These are phyloP conservation scores for Lithobates pipiens DNA, from an alignment of 2,797 vertebrate species.

Conservation along the genomic window DNA sequence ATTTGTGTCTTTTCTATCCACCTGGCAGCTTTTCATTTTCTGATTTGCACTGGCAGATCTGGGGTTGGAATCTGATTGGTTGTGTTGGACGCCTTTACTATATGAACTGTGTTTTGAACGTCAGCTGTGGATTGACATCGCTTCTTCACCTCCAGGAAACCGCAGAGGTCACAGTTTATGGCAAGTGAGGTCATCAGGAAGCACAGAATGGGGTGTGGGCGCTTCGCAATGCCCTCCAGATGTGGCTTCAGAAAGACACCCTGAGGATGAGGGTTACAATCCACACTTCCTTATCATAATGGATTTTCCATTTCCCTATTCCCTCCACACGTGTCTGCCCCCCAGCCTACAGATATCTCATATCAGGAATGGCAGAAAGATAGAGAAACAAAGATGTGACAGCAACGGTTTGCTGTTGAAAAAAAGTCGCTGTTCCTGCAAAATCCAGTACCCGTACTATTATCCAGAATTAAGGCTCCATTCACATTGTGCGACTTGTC, in stretches of 20 bases:
- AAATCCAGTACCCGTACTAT: too few species aligned
- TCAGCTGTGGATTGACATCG: background rate
- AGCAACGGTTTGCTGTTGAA: too few species aligned
- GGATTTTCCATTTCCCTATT: background rate
- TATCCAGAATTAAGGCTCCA: too few species aligned
- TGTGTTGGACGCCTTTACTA: too few species aligned
- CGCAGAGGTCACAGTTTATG: slow-evolving; percentile 2
- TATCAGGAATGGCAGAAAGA: background rate
- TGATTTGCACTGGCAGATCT: too few species aligned
- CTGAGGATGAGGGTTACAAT: slow-evolving; percentile 32
- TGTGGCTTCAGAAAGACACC: slow-evolving; percentile 12
- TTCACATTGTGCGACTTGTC: too few species aligned
- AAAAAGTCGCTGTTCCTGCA: too few species aligned
- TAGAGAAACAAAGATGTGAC: background rate
- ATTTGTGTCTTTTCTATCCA: too few species aligned
- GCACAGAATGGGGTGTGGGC: slow-evolving; percentile 1
- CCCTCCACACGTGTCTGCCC: background rate
- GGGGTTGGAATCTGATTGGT: too few species aligned
- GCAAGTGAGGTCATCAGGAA: slow-evolving; percentile 19
- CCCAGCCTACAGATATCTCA: background rate
- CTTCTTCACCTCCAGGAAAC: slow-evolving; percentile 39
- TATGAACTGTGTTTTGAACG: background rate
- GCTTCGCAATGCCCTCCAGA: background rate
- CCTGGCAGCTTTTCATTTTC: too few species aligned
- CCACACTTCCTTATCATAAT: slow-evolving; percentile 36